Percentiles rank a stretch among this genome's conserved stretches.
These are phyloP conservation scores for Astatotilapia flaviijosephi DNA, from an alignment of 2,113 vertebrate genomes.

Conservation along the genomic window DNA sequence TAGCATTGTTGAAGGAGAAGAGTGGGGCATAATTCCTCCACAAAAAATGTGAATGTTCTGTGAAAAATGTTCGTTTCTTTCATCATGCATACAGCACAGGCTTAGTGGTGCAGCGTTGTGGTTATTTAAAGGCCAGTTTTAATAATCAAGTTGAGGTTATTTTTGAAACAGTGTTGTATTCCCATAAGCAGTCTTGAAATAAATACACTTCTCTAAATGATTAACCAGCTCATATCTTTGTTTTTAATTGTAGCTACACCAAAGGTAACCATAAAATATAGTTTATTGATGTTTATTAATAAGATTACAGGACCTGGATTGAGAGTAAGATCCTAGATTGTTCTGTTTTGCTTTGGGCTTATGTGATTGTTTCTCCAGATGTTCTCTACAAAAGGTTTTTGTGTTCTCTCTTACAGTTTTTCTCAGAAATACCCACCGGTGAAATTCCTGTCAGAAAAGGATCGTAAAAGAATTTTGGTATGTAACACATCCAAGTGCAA, in stretches of 20 bases:
- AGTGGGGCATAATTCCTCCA: neutral
- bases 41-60: neutral
- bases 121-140: neutral
- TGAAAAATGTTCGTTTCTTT: neutral
- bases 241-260: neutral
- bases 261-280: neutral
- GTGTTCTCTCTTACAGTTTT: constrained; percentile 72
- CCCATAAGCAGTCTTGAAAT: neutral
- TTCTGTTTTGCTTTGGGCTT: neutral
- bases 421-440: constrained; percentile 97
- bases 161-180: neutral
- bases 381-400: neutral
- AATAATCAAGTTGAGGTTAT: neutral
- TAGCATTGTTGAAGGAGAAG: neutral
- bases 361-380: neutral
- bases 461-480: constrained; percentile 98
- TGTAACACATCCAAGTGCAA: constrained; percentile 30
- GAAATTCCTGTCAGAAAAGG: constrained; percentile 97
- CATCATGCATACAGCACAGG: neutral
- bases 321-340: too few species aligned
- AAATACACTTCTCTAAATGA: neutral
- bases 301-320: neutral
- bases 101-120: neutral
- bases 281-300: neutral
- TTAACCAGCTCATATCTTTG: neutral